These are phyloP conservation scores for Pandemis corylana DNA, from an alignment of 2,888 invertebrate species.

Conservation along the genomic window DNA sequence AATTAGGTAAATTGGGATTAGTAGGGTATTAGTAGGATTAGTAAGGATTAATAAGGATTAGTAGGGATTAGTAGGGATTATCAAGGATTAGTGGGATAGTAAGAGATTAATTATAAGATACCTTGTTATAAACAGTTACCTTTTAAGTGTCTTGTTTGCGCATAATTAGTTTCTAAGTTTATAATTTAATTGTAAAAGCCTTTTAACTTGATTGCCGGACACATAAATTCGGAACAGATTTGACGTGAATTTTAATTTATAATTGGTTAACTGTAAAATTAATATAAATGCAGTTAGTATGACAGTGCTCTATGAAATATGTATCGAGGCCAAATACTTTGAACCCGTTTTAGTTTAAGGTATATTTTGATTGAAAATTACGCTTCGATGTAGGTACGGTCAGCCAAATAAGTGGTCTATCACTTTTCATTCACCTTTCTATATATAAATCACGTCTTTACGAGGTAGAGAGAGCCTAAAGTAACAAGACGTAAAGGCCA, in stretches of 20 bases:
- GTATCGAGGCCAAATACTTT: slow-evolving; percentile 24
- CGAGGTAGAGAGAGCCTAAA: too few relatives aligned
- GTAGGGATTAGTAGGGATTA: too few relatives aligned
- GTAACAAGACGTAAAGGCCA: too few relatives aligned
- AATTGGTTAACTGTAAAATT: slow-evolving; percentile 33
- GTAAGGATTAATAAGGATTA: too few relatives aligned
- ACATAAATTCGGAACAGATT: slow-evolving; percentile 20
- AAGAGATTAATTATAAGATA: too few relatives aligned
- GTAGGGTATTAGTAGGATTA: too few relatives aligned
- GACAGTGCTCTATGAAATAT: slow-evolving; percentile 24
- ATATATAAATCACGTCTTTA: too few relatives aligned
- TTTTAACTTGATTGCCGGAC: slow-evolving; percentile 21
- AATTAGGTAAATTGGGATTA: too few relatives aligned
- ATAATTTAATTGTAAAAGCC: slow-evolving; percentile 14
- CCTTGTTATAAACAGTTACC: neutral
- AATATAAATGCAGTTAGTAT: slow-evolving; percentile 19
- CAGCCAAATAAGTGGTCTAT: too few relatives aligned
- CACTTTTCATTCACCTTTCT: too few relatives aligned
- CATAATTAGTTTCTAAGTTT: neutral
- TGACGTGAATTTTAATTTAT: slow-evolving; percentile 26
- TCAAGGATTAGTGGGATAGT: too few relatives aligned
- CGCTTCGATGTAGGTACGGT: neutral
- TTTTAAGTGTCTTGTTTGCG: neutral
- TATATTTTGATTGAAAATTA: neutral
- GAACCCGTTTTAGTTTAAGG: slow-evolving; percentile 22